A percentile compares a stretch with the other conserved stretches of the same genome.
Conservation (phyloP, 53 echinoderm and acorn worm species). For the Glandiceps talaboti region DNA sequence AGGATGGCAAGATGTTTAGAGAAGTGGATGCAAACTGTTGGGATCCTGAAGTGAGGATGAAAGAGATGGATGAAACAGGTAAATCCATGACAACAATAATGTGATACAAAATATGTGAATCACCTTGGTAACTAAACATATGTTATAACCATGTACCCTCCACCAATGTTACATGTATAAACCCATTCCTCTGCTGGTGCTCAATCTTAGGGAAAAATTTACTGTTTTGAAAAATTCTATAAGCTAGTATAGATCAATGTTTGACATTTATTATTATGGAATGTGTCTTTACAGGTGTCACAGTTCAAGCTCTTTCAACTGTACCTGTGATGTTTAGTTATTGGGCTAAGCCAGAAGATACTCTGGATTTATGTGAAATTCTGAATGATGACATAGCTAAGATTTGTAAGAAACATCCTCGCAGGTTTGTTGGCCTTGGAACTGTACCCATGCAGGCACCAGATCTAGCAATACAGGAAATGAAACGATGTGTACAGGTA, state of each 20-base stretch:
- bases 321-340: slow-evolving; percentile 99
- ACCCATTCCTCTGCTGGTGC: no score
- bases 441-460: slow-evolving; percentile 97
- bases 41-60: slow-evolving; percentile 73
- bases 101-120: background rate
- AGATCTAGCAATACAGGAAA: slow-evolving; percentile 77
- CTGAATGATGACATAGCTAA: slow-evolving; percentile 79
- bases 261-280: no score
- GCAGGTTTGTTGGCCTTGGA: slow-evolving; percentile 77
- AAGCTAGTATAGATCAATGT: no score
- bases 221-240: no score
- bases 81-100: slow-evolving; percentile 2
- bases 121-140: no score
- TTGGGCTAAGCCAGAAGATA: slow-evolving; percentile 99
- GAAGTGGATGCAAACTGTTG: slow-evolving; percentile 89
- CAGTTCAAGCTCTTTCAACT: slow-evolving; percentile 89
- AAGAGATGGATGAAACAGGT: slow-evolving; percentile 97
- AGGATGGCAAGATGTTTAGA: slow-evolving; percentile 88
- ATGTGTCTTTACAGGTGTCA: slow-evolving; percentile 39
- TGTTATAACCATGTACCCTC: no score
- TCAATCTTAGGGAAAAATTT: no score
- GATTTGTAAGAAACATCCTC: slow-evolving; percentile 73
- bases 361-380: slow-evolving; percentile 76
- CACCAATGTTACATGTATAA: no score
- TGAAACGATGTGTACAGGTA: slow-evolving; percentile 71